Conservation (phyloP, 2,113 vertebrate species). For the Azemiops feae region DNA sequence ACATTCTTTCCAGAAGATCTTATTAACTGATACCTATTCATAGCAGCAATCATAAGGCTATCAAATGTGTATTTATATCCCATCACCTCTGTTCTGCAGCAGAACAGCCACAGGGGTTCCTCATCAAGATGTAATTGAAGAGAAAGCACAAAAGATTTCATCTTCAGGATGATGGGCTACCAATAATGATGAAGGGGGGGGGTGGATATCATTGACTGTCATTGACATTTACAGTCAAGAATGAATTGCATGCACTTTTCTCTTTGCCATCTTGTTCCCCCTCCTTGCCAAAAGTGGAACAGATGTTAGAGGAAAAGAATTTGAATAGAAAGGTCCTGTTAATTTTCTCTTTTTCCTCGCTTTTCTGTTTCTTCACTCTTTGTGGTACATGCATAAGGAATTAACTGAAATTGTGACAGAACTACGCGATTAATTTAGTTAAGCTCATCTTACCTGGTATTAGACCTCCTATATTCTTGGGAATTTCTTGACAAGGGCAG, state of each 20-base stretch:
- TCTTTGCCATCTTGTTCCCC: neutral
- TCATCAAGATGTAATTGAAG: conserved; percentile 2
- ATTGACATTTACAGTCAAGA: neutral
- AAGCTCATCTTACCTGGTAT: neutral
- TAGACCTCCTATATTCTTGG: neutral
- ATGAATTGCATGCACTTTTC: neutral
- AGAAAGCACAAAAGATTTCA: neutral
- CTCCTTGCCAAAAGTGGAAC: neutral
- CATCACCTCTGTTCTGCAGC: conserved; percentile 12
- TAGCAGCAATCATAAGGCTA: conserved; percentile 32
- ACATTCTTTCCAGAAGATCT: conserved; percentile 6
- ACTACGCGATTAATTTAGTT: neutral
- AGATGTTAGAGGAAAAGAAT: neutral
- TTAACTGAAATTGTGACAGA: neutral
- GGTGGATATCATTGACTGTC: neutral
- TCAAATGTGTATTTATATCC: conserved; percentile 31
- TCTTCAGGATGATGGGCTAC: neutral
- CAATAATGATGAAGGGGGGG: neutral
- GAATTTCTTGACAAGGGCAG: neutral
- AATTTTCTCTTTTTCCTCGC: neutral
- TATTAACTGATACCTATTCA: conserved; percentile 29
- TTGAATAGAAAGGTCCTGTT: neutral
- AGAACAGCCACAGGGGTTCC: neutral
- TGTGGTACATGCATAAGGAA: neutral
- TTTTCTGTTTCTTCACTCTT: neutral